These are phyloP conservation scores for Ornithoptera priamus DNA, from an alignment of 2,888 invertebrate genomes.

Conservation along the genomic window DNA sequence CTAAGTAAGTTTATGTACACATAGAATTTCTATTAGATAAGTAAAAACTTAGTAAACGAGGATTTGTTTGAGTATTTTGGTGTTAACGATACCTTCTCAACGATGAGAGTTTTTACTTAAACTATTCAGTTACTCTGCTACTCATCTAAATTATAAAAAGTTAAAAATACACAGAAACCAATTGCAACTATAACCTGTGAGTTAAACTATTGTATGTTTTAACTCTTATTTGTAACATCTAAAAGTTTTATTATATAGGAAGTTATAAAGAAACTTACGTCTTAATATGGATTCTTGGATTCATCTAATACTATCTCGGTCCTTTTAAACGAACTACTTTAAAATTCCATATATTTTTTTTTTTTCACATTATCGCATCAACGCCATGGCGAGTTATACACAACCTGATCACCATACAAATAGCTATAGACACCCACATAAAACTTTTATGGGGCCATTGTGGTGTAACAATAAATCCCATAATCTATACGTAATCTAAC, in stretches of 20 bases:
- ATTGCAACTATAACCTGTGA: too few species aligned
- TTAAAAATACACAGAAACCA: too few species aligned
- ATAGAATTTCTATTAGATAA: too few species aligned
- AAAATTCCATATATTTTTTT: slow-evolving; percentile 25
- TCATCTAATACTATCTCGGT: background rate
- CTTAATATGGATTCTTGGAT: slow-evolving; percentile 4
- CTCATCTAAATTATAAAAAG: too few species aligned
- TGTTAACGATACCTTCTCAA: too few species aligned
- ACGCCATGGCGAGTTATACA: slow-evolving; percentile 32
- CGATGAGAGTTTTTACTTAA: too few species aligned
- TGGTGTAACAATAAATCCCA: slow-evolving; percentile 43
- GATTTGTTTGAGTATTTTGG: too few species aligned
- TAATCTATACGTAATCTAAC: slow-evolving; percentile 38
- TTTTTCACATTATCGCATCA: slow-evolving; percentile 35
- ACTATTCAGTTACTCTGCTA: too few species aligned
- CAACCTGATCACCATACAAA: slow-evolving; percentile 38
- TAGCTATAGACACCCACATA: slow-evolving; percentile 42
- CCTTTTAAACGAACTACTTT: slow-evolving; percentile 20
- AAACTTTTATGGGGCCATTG: slow-evolving; percentile 44
- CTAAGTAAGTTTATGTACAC: too few species aligned
- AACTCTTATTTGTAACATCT: too few species aligned
- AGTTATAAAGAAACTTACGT: background rate
- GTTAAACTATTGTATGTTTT: too few species aligned
- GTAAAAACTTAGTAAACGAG: too few species aligned
- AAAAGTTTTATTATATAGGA: background rate